phyloP scores from a whole-genome alignment of 2,797 vertebrate species.

The Oreortyx pictus region DNA sequence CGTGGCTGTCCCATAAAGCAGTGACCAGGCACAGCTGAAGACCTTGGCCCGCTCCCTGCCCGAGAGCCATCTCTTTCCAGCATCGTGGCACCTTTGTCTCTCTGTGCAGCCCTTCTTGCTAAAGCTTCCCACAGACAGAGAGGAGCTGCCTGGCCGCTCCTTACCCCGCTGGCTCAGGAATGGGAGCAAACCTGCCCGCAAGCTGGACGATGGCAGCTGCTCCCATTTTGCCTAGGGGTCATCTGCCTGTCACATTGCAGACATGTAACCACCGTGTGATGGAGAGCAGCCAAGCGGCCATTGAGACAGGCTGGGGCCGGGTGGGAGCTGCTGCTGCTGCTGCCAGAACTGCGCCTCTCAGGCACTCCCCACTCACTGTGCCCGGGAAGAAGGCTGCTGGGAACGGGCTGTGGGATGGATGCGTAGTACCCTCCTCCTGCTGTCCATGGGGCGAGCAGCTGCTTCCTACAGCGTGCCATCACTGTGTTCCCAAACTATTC shows the following conservation, averaged over 20 bases:
- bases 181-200: neutral
- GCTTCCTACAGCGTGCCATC: neutral
- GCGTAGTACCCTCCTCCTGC: neutral
- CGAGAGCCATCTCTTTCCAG: neutral
- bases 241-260: constrained; percentile 39
- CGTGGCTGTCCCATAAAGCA: neutral
- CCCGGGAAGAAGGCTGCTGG: neutral
- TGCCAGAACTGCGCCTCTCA: constrained; percentile 32
- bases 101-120: rapidly evolving
- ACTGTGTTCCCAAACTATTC: neutral
- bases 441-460: neutral
- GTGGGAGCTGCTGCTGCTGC: neutral
- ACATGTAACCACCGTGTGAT: neutral
- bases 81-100: rapidly evolving
- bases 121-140: rapidly evolving
- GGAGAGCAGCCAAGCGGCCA: constrained; percentile 55
- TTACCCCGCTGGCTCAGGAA: neutral
- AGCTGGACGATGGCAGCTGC: constrained; percentile 24
- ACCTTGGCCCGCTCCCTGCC: neutral
- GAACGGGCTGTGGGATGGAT: neutral
- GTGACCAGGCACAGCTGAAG: neutral
- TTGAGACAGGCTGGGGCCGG: constrained; percentile 25
- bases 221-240: constrained; percentile 30
- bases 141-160: neutral
- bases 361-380: neutral